Evolutionary conservation across 2,888 invertebrate species (phyloP).

Genomic region (Abrostola tripartita): DNA sequence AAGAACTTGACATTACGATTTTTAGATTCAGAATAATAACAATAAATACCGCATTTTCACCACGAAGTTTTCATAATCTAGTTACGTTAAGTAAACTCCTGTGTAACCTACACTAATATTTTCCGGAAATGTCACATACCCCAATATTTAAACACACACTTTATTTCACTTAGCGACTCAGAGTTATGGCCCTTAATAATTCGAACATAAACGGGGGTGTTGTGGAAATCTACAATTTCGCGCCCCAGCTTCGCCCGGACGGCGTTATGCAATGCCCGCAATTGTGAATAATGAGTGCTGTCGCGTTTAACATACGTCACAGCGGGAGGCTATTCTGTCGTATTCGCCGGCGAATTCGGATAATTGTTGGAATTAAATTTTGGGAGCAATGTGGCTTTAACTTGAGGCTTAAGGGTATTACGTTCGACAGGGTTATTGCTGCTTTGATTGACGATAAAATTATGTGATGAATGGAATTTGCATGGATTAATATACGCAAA

Average conservation of each 20-base stretch:
- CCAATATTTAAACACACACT: slow-evolving; percentile 52
- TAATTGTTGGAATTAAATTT: slow-evolving; percentile 41
- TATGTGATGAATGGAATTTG: neutral
- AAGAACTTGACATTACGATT: no score
- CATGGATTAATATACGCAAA: neutral
- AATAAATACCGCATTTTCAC: neutral
- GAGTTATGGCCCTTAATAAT: slow-evolving; percentile 63
- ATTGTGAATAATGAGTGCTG: slow-evolving; percentile 64
- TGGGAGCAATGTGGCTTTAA: slow-evolving; percentile 14
- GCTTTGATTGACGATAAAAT: neutral
- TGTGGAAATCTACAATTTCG: slow-evolving; percentile 54
- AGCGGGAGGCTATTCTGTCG: slow-evolving; percentile 30
- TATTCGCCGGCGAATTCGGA: slow-evolving; percentile 37
- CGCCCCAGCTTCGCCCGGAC: slow-evolving; percentile 37
- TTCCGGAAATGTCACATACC: slow-evolving; percentile 40
- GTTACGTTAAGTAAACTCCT: slow-evolving; percentile 23
- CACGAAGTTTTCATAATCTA: neutral
- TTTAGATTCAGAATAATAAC: no score
- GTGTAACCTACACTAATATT: slow-evolving; percentile 32
- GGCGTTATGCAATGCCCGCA: slow-evolving; percentile 49
- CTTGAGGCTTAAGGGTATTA: slow-evolving; percentile 5
- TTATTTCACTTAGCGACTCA: slow-evolving; percentile 57
- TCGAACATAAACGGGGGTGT: slow-evolving; percentile 55
- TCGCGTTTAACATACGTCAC: slow-evolving; percentile 59
- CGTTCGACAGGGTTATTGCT: neutral